Conservation (phyloP, 2,797 vertebrate species). For the Sebastes aleutianus region DNA sequence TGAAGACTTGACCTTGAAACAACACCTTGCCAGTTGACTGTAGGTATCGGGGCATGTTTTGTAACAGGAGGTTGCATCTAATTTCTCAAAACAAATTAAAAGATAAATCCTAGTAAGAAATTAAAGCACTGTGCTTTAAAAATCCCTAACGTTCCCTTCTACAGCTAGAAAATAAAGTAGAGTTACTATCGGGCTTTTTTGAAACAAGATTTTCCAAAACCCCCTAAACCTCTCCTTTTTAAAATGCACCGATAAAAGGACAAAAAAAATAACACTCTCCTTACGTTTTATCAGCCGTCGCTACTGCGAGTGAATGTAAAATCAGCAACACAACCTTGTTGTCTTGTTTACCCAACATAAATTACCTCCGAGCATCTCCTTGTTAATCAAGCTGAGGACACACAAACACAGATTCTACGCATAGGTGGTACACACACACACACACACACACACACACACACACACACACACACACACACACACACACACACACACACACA, state of each 20-base stretch:
- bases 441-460: background rate
- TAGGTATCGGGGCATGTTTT: background rate
- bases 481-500: constrained; percentile 33
- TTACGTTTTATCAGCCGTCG: constrained; percentile 25
- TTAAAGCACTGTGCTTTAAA: background rate
- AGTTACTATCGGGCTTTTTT: background rate
- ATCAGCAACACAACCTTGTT: constrained; percentile 50
- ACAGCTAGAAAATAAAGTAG: background rate
- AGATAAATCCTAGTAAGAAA: background rate
- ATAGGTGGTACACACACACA: background rate
- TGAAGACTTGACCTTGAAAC: background rate
- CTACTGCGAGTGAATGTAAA: constrained; percentile 59
- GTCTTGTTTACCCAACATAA: constrained; percentile 69
- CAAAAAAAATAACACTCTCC: constrained; percentile 23
- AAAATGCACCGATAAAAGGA: constrained; percentile 24
- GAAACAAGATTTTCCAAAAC: background rate
- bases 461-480: constrained; percentile 33
- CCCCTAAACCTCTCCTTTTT: constrained; percentile 20
- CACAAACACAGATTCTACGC: constrained; percentile 8
- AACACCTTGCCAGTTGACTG: background rate
- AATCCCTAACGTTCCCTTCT: background rate
- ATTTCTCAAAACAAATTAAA: background rate
- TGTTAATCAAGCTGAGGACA: constrained; percentile 76
- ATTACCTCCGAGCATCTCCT: constrained; percentile 68
- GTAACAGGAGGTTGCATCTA: background rate